Evolutionary conservation across 2,797 vertebrate species (phyloP).

Genomic region (Phaenicophaeus curvirostris): DNA sequence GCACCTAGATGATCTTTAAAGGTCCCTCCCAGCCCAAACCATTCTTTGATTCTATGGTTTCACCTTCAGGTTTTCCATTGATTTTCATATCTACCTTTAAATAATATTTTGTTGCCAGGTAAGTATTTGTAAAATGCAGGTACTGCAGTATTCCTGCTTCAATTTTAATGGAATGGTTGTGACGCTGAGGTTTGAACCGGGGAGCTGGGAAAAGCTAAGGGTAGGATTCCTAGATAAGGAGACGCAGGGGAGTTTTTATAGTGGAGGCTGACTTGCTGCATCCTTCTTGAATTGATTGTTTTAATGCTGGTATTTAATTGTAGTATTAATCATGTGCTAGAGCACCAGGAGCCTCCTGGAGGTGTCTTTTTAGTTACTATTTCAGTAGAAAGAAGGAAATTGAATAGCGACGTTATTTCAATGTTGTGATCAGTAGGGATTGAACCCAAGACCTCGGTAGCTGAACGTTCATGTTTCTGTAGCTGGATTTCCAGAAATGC

Average conservation of each 20-base stretch:
- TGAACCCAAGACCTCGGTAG: neutral
- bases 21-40: neutral
- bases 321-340: neutral
- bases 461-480: neutral
- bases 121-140: neutral
- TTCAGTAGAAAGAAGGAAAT: neutral
- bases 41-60: neutral
- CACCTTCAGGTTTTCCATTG: neutral
- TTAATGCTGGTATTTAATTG: conserved; percentile 3
- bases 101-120: neutral
- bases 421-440: neutral
- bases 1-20: neutral
- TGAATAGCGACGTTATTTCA: neutral
- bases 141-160: neutral
- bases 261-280: neutral
- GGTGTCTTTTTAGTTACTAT: neutral
- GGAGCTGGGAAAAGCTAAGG: neutral
- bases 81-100: neutral
- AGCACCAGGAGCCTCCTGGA: neutral
- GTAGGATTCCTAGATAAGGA: neutral
- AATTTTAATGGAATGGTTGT: neutral
- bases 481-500: neutral
- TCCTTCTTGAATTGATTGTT: neutral
- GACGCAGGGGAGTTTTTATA: neutral
- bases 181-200: neutral